Evolutionary conservation across 2,888 invertebrate genomes (phyloP), one percentile per base, ranked within the genome.

Genomic region (Troides aeacus): DNA sequence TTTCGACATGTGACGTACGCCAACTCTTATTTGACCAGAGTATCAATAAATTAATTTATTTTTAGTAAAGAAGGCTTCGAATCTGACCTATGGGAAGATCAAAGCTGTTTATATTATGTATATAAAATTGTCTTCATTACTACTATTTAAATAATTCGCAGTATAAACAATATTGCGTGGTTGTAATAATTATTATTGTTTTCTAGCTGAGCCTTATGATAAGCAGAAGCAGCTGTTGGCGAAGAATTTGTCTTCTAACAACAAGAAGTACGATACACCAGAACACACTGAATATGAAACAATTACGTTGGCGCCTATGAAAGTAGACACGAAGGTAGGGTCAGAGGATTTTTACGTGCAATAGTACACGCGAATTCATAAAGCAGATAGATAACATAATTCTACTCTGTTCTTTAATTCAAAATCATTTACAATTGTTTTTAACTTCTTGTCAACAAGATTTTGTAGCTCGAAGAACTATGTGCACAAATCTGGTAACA

Each of bases 231-330:
- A 81, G n/a, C 75, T 61, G 61, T 75, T 77, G 36, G 72, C 77
- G 8, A 87, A 84, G 73, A 86, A 85, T 74, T 71, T 83, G 72
- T 82, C 84, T 46, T 75, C 84, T 17, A 79, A 70, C 59, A 75
- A 72, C 50, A 85, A 84, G 70, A 84, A 76, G 73, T 81, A 81
- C 73, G 80, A 73, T 2, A 73, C 78, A 30, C 80, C 84, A 39
- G 81, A 85, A 2, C 30, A 58, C 57, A 42, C 36, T 8, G 42
- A 68, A 21, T 65, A 36, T 12, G 87, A 87, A 70, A 74, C 79
- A 24, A 82, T 87, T 70, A 72, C 79, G 69, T 76, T 88, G 74
- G 73, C 74, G 56, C 74, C 82, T 12, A 64, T 84, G 61, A 81
- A 85, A 69, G 67, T 69, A 21, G 77, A 77, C 62, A 73, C 74